Conservation (phyloP, 2,113 vertebrate species). For the Ictalurus punctatus region DNA sequence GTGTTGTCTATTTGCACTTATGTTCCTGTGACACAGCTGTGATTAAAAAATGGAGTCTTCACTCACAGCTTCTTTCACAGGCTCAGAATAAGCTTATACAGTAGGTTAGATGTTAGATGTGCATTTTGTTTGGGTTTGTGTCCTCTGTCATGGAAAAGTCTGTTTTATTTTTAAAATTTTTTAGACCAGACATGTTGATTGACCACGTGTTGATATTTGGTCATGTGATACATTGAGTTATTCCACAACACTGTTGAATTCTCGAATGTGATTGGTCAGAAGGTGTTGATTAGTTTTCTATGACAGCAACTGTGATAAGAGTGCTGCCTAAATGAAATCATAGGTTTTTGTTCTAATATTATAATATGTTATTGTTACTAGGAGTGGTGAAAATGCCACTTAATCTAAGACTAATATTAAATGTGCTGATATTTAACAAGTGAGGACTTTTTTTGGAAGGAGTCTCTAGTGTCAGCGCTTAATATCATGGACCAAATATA, state of each 20-base stretch:
- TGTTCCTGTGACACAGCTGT: slow-evolving; percentile 2
- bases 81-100: neutral
- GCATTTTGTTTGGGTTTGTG: neutral
- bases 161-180: neutral
- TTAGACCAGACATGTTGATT: neutral
- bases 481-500: neutral
- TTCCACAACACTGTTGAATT: neutral
- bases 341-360: neutral
- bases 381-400: neutral
- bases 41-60: neutral
- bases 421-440: neutral
- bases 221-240: neutral
- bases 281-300: neutral
- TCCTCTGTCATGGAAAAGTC: neutral
- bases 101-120: neutral
- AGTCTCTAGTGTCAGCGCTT: neutral
- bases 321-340: neutral
- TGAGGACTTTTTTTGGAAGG: neutral
- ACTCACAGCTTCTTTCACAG: neutral
- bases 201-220: neutral
- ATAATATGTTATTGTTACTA: neutral
- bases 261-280: neutral
- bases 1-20: neutral
- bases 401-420: neutral
- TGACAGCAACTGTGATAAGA: neutral